Evolutionary conservation across 2,113 vertebrate genomes (phyloP).

Genomic region (Lophochroa leadbeateri): DNA sequence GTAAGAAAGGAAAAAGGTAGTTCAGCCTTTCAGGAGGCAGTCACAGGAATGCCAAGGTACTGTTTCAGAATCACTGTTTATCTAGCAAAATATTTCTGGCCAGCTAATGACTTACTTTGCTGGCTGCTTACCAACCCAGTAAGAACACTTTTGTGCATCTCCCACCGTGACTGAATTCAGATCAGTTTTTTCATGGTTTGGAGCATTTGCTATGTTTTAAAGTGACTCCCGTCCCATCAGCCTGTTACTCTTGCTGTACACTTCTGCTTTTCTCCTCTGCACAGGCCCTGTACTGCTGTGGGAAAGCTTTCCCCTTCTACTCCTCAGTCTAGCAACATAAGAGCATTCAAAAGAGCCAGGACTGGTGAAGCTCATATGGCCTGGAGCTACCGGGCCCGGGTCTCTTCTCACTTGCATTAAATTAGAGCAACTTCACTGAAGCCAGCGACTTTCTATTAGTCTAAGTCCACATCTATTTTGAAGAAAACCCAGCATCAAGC

Average conservation of each 20-base stretch:
- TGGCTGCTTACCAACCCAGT: neutral
- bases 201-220: neutral
- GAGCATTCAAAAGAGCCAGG: neutral
- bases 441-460: neutral
- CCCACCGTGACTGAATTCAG: neutral
- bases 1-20: conserved; percentile 64
- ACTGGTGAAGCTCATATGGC: neutral
- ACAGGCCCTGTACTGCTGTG: neutral
- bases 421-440: neutral
- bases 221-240: neutral
- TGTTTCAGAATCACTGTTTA: neutral
- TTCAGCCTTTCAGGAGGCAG: neutral
- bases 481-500: neutral
- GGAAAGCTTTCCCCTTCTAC: neutral
- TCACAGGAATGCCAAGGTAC: neutral
- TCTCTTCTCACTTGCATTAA: neutral
- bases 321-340: neutral
- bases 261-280: neutral
- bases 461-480: neutral
- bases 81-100: neutral
- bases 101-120: neutral
- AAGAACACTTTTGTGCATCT: neutral
- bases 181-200: neutral
- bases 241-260: neutral
- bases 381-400: accelerated